Evolutionary conservation across 2,797 vertebrate genomes (phyloP).

Genomic region (Podarcis siculus): DNA sequence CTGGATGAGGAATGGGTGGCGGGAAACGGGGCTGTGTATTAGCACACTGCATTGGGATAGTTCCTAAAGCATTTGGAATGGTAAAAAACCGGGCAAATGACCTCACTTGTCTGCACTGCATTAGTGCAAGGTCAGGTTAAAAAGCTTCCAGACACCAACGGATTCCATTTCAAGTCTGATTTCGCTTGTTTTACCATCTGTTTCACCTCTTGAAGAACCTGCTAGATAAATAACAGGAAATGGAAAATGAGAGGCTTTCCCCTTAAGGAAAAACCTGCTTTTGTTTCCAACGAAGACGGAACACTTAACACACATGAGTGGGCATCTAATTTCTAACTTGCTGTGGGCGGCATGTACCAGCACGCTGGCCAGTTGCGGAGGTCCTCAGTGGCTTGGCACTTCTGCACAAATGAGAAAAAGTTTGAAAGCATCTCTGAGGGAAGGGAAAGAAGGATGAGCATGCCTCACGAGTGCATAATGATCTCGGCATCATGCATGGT

Average conservation of each 20-base stretch:
- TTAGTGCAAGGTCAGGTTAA: neutral
- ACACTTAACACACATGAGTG: neutral
- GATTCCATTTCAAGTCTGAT: neutral
- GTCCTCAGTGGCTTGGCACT: neutral
- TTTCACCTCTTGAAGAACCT: neutral
- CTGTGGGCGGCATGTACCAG: neutral
- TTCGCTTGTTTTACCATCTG: slow-evolving; percentile 13
- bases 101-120: neutral
- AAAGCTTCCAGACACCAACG: neutral
- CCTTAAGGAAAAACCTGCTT: neutral
- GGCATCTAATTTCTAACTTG: slow-evolving; percentile 14
- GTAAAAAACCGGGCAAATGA: neutral
- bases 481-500: neutral
- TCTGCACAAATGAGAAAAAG: neutral
- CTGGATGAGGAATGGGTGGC: neutral
- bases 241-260: neutral
- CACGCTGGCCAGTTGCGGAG: neutral
- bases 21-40: neutral
- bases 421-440: neutral
- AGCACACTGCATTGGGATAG: no score
- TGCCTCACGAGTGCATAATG: no score
- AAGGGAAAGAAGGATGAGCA: neutral
- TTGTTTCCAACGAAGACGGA: neutral
- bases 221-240: neutral
- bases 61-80: neutral